Conservation (phyloP, 2,797 vertebrate species). For the Accipiter fasciatus region DNA sequence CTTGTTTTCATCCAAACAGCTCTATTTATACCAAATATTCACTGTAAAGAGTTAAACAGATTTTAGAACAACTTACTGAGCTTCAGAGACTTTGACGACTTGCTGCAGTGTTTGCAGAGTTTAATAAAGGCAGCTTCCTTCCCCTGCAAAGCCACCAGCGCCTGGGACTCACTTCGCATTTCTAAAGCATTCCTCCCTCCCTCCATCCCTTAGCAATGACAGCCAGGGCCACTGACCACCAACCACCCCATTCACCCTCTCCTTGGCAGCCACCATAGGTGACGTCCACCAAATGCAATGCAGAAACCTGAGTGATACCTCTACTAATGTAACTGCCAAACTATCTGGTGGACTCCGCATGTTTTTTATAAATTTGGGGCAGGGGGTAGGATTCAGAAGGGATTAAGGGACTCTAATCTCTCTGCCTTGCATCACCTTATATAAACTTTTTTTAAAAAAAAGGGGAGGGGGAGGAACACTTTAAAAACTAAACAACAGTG, state of each 20-base stretch:
- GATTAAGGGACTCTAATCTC: background rate
- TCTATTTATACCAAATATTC: background rate
- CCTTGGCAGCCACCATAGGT: background rate
- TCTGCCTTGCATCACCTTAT: background rate
- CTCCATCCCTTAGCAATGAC: background rate
- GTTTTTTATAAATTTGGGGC: background rate
- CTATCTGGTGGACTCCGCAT: fast-evolving
- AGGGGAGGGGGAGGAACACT: background rate
- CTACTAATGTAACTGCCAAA: background rate
- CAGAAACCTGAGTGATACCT: background rate
- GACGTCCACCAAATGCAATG: background rate
- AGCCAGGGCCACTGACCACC: background rate
- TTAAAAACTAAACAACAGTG: background rate
- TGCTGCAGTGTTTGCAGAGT: background rate
- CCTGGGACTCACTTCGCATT: background rate
- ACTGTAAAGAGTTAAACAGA: background rate
- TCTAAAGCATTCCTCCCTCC: background rate
- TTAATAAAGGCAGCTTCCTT: background rate
- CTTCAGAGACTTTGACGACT: background rate
- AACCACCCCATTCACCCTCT: background rate
- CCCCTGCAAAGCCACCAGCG: background rate
- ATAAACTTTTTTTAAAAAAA: background rate
- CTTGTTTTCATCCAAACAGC: background rate
- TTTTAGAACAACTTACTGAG: background rate
- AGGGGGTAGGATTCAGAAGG: background rate